Evolutionary conservation across 2,888 invertebrate genomes (phyloP), one percentile per base, ranked within the genome.

Genomic region (Muschampia plurimacula): DNA sequence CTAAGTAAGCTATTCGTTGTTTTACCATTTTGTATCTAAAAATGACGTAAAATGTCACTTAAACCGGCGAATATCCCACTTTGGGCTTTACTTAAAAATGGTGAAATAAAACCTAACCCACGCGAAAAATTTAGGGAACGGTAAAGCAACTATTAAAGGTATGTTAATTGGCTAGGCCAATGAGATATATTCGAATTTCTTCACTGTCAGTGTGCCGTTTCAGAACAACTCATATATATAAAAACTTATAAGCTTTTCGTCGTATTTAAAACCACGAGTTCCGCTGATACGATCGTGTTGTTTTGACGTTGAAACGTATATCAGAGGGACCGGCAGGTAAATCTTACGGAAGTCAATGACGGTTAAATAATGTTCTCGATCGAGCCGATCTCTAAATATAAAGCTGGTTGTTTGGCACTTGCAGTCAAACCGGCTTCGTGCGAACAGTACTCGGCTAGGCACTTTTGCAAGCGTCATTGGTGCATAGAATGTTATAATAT

Each of bases 401-500:
- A 77, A 75, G 72, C 74, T 15, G 70, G 69, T 74, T 73, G 74
- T 76, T 75, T 69, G 73, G 75, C 74, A 77, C 77, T 79, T 79
- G 75, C 77, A 79, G 75, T 76, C 74, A 78, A 86, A 85, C 85
- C 84, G 84, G 85, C 86, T 84, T 80, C 79, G 83, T 78, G 83
- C 84, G 84, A 85, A 85, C 67, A 62, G 67, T 62, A 63, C 28
- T 52, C 28, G 59, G 57, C 60, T 84, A 83, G 88, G 85, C 83
- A 90, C 91, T 92, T 92, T 92, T 92, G 83, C 87, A 83, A 83
- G 85, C 82, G 88, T 89, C 88, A 91, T 91, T 92, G 91, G 91
- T 82, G 84, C 89, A 87, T 88, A 87, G 82, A 82, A 79, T 83
- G 82, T 86, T 89, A 88, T 89, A 90, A 91, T 90, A 91, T 89